Evolutionary conservation across 2,113 vertebrate genomes (phyloP).

Genomic region (Chiloscyllium plagiosum): DNA sequence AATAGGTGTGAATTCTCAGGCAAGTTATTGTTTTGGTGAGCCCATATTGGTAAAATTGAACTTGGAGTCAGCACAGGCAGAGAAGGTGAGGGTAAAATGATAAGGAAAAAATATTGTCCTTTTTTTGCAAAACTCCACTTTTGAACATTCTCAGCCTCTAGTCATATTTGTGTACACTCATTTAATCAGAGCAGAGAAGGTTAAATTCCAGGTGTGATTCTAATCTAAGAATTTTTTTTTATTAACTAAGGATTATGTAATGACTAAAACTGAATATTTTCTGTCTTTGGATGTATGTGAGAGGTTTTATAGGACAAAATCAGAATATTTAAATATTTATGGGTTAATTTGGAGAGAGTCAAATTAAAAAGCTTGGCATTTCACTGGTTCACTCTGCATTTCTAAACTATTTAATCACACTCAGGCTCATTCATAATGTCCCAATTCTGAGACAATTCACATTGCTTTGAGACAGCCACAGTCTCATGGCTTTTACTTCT

Average conservation of each 20-base stretch:
- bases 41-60: neutral
- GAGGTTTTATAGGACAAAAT: too few species aligned
- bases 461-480: neutral
- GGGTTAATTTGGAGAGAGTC: neutral
- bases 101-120: neutral
- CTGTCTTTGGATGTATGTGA: neutral
- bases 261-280: neutral
- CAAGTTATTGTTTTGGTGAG: neutral
- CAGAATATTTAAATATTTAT: neutral
- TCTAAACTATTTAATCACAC: neutral
- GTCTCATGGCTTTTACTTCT: neutral
- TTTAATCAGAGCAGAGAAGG: neutral
- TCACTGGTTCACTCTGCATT: neutral
- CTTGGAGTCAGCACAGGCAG: neutral
- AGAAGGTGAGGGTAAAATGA: neutral
- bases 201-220: constrained; percentile 11
- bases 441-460: neutral
- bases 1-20: neutral
- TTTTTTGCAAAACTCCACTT: neutral
- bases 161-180: too few species aligned
- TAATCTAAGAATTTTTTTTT: neutral
- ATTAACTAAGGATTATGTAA: neutral
- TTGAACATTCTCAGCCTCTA: neutral
- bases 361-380: neutral
- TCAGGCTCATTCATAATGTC: neutral